Percentiles rank a stretch among this genome's conserved stretches.
These are phyloP conservation scores for Channa striata DNA, from an alignment of 2,797 vertebrate species.

Conservation along the genomic window DNA sequence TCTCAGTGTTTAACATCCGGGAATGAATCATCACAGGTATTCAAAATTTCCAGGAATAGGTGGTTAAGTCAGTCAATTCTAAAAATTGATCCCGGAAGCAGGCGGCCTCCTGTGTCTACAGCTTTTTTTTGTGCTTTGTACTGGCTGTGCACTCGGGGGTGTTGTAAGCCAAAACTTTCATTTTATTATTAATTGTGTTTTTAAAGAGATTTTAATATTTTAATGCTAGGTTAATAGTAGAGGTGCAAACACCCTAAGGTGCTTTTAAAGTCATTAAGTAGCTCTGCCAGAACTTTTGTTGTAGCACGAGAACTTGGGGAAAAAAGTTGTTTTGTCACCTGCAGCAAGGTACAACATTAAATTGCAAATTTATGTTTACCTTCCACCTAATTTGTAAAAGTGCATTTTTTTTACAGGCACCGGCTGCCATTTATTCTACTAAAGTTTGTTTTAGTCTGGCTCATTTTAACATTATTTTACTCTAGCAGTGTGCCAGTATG, in stretches of 20 bases:
- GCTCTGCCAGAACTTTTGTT: not conserved
- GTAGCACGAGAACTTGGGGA: slow-evolving; percentile 11
- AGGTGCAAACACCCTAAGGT: not conserved
- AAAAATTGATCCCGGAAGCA: no score
- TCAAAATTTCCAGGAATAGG: not conserved
- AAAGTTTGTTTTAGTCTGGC: not conserved
- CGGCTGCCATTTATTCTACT: not conserved
- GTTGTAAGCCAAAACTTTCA: not conserved
- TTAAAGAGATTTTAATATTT: not conserved
- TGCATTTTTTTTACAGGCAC: not conserved
- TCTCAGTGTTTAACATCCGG: no score
- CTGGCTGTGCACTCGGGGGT: not conserved
- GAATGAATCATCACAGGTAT: not conserved
- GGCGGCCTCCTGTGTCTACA: not conserved
- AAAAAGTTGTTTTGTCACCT: slow-evolving; percentile 9
- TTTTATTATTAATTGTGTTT: not conserved
- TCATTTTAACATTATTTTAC: not conserved
- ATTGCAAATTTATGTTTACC: slow-evolving; percentile 11
- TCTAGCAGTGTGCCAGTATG: not conserved
- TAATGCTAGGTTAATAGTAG: not conserved
- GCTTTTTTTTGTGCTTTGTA: not conserved
- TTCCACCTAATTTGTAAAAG: not conserved
- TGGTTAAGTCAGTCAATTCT: not conserved
- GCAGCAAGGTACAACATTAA: not conserved
- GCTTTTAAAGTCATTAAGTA: slow-evolving; percentile 11